Base-by-base conservation (phyloP, 2,888 invertebrate species). In the Helobdella robusta region DNA sequence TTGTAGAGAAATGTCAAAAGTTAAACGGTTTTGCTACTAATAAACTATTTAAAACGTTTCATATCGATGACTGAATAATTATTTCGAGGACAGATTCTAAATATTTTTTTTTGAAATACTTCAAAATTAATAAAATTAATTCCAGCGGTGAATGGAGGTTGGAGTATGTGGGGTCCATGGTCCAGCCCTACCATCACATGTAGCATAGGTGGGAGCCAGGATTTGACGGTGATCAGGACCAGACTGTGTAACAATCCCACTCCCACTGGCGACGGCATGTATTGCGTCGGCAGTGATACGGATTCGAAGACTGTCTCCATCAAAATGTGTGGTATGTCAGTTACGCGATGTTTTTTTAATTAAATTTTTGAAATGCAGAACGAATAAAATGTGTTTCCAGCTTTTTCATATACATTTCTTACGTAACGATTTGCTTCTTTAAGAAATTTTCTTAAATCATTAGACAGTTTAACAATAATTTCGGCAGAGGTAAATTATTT, bases 91-190 rank as follows among this genome's bases (percentile, higher is more conserved):
- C n/a, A n/a, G n/a, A n/a, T n/a, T n/a, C n/a, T n/a, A n/a, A n/a
- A n/a, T n/a, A n/a, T n/a, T n/a, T n/a, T n/a, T n/a, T n/a, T n/a
- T n/a, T n/a, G n/a, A n/a, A n/a, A n/a, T n/a, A n/a, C n/a, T n/a
- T n/a, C n/a, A n/a, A n/a, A n/a, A n/a, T n/a, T n/a, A n/a, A n/a
- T n/a, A n/a, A n/a, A n/a, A n/a, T n/a, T n/a, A n/a, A n/a, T n/a
- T n/a, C n/a, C n/a, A 50, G 44, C 67, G 61, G 69, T 70, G n/a
- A 64, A 69, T 36, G 69, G 69, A 18, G 67, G 62, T 4, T 70
- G 68, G 68, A 66, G 67, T 48, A 60, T 56, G n/a, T 70, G 70
- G 70, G 48, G 62, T 2, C 63, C 64, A 34, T 70, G 70, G 70
- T 40, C 67, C 6, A 35, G 60, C 8, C 69, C 69, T 59, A 70